Evolutionary conservation across 2,888 invertebrate genomes (phyloP).

Genomic region (Doris montereyensis): DNA sequence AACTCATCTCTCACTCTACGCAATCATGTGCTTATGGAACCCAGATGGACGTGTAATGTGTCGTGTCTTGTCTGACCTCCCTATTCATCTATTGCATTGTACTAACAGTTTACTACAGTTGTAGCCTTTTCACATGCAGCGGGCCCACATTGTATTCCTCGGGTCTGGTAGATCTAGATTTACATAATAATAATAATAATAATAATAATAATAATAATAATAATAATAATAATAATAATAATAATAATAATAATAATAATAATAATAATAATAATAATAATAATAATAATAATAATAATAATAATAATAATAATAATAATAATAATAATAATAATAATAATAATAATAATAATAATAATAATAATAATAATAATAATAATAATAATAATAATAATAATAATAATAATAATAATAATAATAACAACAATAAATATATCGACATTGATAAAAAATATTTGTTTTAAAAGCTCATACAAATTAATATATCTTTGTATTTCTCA

Average conservation of each 20-base stretch:
- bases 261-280: constrained; percentile 1
- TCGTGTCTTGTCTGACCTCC: too few relatives aligned
- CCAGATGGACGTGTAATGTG: too few relatives aligned
- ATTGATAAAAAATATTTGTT: too few relatives aligned
- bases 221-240: constrained; percentile 9
- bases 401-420: neutral
- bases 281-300: neutral
- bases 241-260: constrained; percentile 3
- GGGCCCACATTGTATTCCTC: too few relatives aligned
- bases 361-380: neutral
- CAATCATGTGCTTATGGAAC: too few relatives aligned
- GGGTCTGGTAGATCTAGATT: too few relatives aligned
- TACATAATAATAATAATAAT: constrained; percentile 13
- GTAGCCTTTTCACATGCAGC: too few relatives aligned
- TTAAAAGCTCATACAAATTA: too few relatives aligned
- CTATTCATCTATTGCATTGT: too few relatives aligned
- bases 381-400: constrained; percentile 12
- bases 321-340: neutral
- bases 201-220: constrained; percentile 20
- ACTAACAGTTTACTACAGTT: too few relatives aligned
- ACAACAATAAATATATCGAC: neutral
- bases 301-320: constrained; percentile 3
- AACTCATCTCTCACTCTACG: too few relatives aligned
- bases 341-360: constrained; percentile 12
- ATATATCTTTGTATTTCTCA: too few relatives aligned